Conservation (phyloP, 1,140 invertebrate species). For the Stenopsyche tienmushanensis region DNA sequence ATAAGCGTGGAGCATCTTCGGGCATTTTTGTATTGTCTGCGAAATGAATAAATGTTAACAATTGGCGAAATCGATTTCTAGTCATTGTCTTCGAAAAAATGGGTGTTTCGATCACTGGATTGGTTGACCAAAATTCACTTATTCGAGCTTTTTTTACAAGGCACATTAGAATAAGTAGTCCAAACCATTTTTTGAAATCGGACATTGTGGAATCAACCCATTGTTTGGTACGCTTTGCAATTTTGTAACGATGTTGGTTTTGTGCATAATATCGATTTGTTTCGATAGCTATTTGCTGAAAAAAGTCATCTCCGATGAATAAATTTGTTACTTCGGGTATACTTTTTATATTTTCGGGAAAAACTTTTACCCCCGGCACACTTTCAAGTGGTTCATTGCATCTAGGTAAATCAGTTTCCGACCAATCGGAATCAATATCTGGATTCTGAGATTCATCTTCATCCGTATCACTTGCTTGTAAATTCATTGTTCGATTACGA, state of each 20-base stretch:
- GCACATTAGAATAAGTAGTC: constrained; percentile 41
- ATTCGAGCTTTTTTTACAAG: constrained; percentile 37
- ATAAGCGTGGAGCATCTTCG: constrained; percentile 25
- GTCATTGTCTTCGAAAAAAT: constrained; percentile 42
- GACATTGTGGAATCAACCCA: constrained; percentile 35
- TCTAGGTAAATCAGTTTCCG: constrained; percentile 1
- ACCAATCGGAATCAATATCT: constrained; percentile 8
- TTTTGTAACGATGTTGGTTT: constrained; percentile 31
- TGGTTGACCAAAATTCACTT: constrained; percentile 43
- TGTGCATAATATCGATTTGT: constrained; percentile 40
- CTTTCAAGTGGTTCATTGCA: neutral
- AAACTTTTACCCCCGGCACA: neutral
- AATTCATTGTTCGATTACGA: neutral
- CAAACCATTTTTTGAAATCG: constrained; percentile 42
- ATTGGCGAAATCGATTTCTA: constrained; percentile 39
- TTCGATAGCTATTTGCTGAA: constrained; percentile 37
- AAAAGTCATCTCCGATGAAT: constrained; percentile 40
- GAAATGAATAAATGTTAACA: constrained; percentile 39
- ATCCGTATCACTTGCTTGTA: neutral
- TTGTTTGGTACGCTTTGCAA: constrained; percentile 22
- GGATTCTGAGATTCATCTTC: neutral
- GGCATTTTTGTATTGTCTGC: constrained; percentile 36
- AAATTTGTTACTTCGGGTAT: constrained; percentile 25
- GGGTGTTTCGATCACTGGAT: constrained; percentile 39
- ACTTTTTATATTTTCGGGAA: neutral